A percentile compares a stretch with the other conserved stretches of the same genome.
Evolutionary conservation across 2,888 invertebrate genomes (phyloP).

Genomic region (Boloria euphrosyne): DNA sequence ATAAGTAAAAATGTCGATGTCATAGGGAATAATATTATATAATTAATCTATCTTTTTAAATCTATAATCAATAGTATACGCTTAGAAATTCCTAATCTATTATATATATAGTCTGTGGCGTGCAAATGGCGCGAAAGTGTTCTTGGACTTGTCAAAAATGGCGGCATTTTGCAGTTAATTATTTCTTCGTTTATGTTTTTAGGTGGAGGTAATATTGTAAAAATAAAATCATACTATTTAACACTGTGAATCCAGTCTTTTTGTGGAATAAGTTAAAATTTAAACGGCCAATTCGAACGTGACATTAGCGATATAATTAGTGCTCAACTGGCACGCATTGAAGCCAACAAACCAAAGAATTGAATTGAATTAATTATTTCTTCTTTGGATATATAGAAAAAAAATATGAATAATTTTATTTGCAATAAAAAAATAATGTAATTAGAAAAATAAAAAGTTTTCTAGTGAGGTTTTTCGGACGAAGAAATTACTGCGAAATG

Average conservation of each 20-base stretch:
- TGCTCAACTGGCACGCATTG: too few species aligned
- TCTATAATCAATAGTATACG: slow-evolving; percentile 4
- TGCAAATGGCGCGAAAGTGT: slow-evolving; percentile 20
- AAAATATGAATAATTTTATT: neutral
- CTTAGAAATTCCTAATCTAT: slow-evolving; percentile 16
- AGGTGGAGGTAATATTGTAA: too few species aligned
- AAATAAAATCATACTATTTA: too few species aligned
- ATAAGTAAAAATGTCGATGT: neutral
- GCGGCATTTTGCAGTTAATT: slow-evolving; percentile 12
- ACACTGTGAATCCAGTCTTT: too few species aligned
- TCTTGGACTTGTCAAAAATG: slow-evolving; percentile 11
- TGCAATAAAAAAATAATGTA: too few species aligned
- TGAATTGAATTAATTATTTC: too few species aligned
- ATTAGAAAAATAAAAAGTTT: neutral
- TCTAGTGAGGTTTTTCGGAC: neutral
- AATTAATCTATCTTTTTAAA: slow-evolving; percentile 1
- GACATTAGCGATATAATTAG: too few species aligned
- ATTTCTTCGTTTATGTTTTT: too few species aligned
- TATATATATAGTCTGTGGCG: slow-evolving; percentile 22
- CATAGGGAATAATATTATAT: neutral
- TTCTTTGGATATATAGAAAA: neutral
- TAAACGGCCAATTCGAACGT: too few species aligned
- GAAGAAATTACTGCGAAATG: slow-evolving; percentile 9
- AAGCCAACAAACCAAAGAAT: too few species aligned
- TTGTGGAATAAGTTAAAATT: too few species aligned